Base-by-base conservation (phyloP, 2,888 invertebrate genomes). In the Allophyes oxyacanthae region DNA sequence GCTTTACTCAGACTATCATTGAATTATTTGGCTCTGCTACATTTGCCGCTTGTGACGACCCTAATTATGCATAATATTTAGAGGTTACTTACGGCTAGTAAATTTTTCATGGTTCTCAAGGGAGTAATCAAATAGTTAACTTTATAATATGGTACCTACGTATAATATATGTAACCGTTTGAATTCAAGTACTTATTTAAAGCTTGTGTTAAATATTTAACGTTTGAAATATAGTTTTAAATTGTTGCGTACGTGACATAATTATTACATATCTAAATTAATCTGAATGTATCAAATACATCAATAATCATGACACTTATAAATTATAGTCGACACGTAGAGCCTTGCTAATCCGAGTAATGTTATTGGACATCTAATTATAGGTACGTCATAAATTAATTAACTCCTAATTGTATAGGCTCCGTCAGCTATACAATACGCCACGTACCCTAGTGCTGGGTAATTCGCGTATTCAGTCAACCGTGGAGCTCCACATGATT, bases 351-450 rank as follows among this genome's bases (percentile, higher is more conserved):
- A 87, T 59, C 62, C 66, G 43, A 70, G 72, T 81, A 80, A 82
- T 84, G 81, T 79, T 83, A 88, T 85, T 83, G 82, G 82, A 77
- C 78, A 87, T 87, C 83, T 85, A 86, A 88, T 91, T 88, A 89
- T 81, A 78, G 77, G 65, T 74, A 75, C 77, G 80, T 85, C 87
- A 83, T 91, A 90, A 86, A 92, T 90, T 92, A 89, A 92, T 92
- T 91, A 90, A 86, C 83, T 82, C 77, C 83, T 87, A 89, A 91
- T 89, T 86, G 84, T 80, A 81, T 82, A 74, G 81, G 79, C 71
- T 86, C 82, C 85, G 83, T 83, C 70, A 64, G 49, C 45, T 54
- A 44, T 63, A 68, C 64, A 66, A 74, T 67, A 67, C 59, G 67
- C 74, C 77, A 77, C 67, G 67, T 65, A 61, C 57, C 49, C 58